phyloP scores from a whole-genome alignment of 2,113 vertebrate genomes.

The Cyrtonyx montezumae region DNA sequence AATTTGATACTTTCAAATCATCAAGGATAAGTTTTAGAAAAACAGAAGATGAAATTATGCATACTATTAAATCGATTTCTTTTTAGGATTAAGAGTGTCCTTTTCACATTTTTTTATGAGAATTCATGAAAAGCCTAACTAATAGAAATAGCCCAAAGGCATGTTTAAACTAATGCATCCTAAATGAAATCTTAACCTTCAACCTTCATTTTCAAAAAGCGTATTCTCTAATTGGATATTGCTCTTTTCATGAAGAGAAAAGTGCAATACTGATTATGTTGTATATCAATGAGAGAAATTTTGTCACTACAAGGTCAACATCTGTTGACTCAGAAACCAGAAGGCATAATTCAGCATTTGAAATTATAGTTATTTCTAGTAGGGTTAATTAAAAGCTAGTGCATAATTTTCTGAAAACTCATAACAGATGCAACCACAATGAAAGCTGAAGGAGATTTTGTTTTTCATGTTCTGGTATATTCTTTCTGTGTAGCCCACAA shows the following conservation, averaged over 20 bases:
- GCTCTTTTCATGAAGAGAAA: slow-evolving; percentile 67
- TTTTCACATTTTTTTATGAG: slow-evolving; percentile 56
- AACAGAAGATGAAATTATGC: slow-evolving; percentile 70
- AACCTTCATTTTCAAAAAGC: slow-evolving; percentile 72
- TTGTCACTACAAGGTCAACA: slow-evolving; percentile 71
- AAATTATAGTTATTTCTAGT: slow-evolving; percentile 66
- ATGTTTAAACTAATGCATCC: slow-evolving; percentile 74
- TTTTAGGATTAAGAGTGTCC: slow-evolving; percentile 46
- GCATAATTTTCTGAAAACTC: slow-evolving; percentile 65
- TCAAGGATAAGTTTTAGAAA: slow-evolving; percentile 54
- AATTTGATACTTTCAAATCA: slow-evolving; percentile 53
- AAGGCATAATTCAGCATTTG: slow-evolving; percentile 66
- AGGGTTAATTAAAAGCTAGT: slow-evolving; percentile 65
- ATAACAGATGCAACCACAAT: slow-evolving; percentile 58
- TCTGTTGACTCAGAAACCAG: slow-evolving; percentile 74
- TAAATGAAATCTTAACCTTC: slow-evolving; percentile 81
- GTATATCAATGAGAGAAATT: slow-evolving; percentile 62
- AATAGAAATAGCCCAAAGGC: slow-evolving; percentile 71
- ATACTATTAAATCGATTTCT: slow-evolving; percentile 67
- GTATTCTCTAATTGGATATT: slow-evolving; percentile 73
- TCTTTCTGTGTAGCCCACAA: slow-evolving; percentile 23
- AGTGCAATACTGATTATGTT: slow-evolving; percentile 75
- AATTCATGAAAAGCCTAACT: slow-evolving; percentile 65
- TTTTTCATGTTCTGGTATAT: neutral
- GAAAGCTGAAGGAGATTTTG: slow-evolving; percentile 16